Conservation (phyloP, 1,140 invertebrate genomes). For the Colletes latitarsis region DNA sequence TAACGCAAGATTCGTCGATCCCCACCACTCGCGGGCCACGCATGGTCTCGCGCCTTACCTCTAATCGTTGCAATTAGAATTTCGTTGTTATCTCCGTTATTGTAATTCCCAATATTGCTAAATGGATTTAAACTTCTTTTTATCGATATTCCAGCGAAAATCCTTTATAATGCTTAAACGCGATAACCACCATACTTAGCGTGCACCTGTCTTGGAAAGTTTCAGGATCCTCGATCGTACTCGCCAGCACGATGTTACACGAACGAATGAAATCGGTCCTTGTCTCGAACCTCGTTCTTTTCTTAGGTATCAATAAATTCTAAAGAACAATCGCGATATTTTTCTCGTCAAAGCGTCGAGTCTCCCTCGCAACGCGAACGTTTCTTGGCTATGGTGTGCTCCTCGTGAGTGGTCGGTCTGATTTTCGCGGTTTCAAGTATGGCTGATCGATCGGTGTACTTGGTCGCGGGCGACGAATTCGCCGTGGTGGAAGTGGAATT, state of each 20-base stretch:
- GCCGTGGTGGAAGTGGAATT: neutral
- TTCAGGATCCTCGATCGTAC: neutral
- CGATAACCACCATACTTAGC: neutral
- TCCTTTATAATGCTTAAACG: neutral
- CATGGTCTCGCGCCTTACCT: conserved; percentile 25
- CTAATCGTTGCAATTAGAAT: conserved; percentile 47
- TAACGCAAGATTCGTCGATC: conserved; percentile 32
- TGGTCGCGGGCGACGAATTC: neutral
- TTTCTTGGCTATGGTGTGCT: conserved; percentile 64
- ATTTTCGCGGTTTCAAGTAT: conserved; percentile 53
- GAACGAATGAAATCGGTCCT: neutral
- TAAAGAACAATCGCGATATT: too few relatives aligned
- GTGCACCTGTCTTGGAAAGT: neutral
- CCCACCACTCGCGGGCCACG: conserved; percentile 11
- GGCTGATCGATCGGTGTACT: neutral
- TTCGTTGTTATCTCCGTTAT: conserved; percentile 14
- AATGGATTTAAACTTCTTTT: too few relatives aligned
- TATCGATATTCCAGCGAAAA: neutral
- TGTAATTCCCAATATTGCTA: neutral
- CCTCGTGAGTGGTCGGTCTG: conserved; percentile 62
- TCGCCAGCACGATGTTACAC: conserved; percentile 4
- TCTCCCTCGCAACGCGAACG: neutral
- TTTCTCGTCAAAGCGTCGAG: neutral
- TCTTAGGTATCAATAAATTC: conserved; percentile 25
- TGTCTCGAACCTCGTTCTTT: neutral